phyloP scores from a whole-genome alignment of 2,113 vertebrate species.

The Gobio gobio region DNA sequence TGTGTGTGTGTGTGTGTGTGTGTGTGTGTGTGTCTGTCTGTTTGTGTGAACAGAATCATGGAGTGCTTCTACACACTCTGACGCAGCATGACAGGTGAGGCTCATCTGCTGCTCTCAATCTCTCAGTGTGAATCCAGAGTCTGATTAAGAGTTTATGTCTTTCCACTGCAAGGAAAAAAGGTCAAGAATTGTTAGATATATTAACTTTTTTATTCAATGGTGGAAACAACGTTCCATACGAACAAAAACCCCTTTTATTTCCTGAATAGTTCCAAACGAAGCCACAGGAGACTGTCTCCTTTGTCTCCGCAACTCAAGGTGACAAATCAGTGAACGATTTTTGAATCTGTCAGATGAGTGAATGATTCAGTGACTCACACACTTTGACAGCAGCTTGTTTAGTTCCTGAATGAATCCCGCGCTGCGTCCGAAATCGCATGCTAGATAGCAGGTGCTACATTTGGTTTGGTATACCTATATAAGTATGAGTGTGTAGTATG shows the following conservation, averaged over 20 bases:
- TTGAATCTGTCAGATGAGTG: background rate
- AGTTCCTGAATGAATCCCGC: background rate
- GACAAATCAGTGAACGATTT: background rate
- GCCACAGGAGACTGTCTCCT: background rate
- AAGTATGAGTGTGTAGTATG: too few species aligned
- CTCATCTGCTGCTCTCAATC: constrained; percentile 7
- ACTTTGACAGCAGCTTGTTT: background rate
- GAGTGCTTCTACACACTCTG: constrained; percentile 79
- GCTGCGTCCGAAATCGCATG: too few species aligned
- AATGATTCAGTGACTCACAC: background rate
- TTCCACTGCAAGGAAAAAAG: too few species aligned
- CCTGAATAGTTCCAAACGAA: background rate
- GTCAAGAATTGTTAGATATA: too few species aligned
- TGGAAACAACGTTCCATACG: too few species aligned
- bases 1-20: background rate
- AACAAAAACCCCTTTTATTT: too few species aligned
- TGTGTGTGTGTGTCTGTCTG: background rate
- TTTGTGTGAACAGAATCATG: constrained; percentile 73
- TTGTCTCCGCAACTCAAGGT: too few species aligned
- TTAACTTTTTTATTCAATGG: too few species aligned
- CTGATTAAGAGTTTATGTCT: too few species aligned
- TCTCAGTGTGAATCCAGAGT: constrained; percentile 1
- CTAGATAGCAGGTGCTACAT: too few species aligned
- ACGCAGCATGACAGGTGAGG: constrained; percentile 84
- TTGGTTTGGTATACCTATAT: too few species aligned